phyloP scores from a whole-genome alignment of 2,888 invertebrate species.

The Globia sparganii region DNA sequence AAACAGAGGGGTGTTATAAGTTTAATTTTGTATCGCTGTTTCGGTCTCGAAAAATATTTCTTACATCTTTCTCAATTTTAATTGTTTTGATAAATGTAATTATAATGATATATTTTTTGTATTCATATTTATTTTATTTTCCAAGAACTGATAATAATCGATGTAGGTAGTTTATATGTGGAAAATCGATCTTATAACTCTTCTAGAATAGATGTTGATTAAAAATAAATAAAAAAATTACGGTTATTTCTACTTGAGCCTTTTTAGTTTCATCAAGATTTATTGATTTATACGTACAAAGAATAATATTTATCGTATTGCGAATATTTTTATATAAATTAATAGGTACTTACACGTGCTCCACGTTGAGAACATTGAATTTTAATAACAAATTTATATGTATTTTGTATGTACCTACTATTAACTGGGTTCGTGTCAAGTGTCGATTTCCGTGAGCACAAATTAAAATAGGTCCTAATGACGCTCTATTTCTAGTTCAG shows the following conservation, averaged over 20 bases:
- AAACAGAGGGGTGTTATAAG: not conserved
- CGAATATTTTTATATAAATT: not conserved
- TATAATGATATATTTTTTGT: not conserved
- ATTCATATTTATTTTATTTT: not conserved
- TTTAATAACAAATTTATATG: not conserved
- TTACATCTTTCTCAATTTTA: not conserved
- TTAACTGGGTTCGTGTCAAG: not conserved
- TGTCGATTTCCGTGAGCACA: conserved; percentile 8
- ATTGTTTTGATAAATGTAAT: not conserved
- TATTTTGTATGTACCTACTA: not conserved
- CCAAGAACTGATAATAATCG: conserved; percentile 6
- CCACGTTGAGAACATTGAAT: not conserved
- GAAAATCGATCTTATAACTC: not conserved
- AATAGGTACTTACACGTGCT: not conserved
- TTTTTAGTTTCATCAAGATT: not conserved
- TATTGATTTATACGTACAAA: conserved; percentile 8
- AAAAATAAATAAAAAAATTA: too few species aligned
- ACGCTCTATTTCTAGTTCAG: conserved; percentile 9
- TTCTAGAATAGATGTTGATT: not conserved
- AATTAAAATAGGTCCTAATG: conserved; percentile 4
- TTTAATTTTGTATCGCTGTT: not conserved
- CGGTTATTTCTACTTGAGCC: too few species aligned
- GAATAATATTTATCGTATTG: not conserved
- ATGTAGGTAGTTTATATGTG: not conserved
- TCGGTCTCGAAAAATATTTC: conserved; percentile 1